Conservation (phyloP, 53 echinoderm and acorn worm species). For the Pentamera pediparva region DNA sequence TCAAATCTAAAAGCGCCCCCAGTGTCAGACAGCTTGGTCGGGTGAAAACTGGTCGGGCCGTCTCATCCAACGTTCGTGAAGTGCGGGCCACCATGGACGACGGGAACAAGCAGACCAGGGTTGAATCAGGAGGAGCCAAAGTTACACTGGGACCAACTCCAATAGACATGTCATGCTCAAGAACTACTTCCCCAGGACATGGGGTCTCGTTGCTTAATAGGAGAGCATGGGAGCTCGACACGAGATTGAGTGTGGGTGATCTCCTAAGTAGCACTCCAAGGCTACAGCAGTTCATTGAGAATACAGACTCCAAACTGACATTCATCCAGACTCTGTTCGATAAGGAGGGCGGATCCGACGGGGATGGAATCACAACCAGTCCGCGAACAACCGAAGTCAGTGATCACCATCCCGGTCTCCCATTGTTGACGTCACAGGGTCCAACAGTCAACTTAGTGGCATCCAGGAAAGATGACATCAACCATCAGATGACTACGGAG, state of each 20-base stretch:
- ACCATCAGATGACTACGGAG: too few species aligned
- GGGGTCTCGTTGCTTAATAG: background rate
- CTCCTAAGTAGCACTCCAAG: constrained; percentile 62
- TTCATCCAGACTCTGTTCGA: constrained; percentile 7
- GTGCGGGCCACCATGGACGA: background rate
- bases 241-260: constrained; percentile 85
- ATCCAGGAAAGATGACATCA: too few species aligned
- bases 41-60: background rate
- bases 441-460: too few species aligned
- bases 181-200: background rate
- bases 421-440: too few species aligned
- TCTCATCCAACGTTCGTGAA: background rate
- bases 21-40: background rate
- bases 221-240: constrained; percentile 1
- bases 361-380: too few species aligned
- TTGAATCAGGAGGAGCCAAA: background rate
- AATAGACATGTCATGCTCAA: constrained; percentile 1
- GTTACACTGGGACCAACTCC: constrained; percentile 10
- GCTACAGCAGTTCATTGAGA: constrained; percentile 40
- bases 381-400: too few species aligned
- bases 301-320: constrained; percentile 6
- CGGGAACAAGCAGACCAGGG: background rate
- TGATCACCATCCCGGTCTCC: too few species aligned
- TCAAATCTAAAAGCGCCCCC: background rate
- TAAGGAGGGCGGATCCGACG: too few species aligned